Base-by-base conservation (phyloP, 1,140 invertebrate species). In the Pogonus chalceus region DNA sequence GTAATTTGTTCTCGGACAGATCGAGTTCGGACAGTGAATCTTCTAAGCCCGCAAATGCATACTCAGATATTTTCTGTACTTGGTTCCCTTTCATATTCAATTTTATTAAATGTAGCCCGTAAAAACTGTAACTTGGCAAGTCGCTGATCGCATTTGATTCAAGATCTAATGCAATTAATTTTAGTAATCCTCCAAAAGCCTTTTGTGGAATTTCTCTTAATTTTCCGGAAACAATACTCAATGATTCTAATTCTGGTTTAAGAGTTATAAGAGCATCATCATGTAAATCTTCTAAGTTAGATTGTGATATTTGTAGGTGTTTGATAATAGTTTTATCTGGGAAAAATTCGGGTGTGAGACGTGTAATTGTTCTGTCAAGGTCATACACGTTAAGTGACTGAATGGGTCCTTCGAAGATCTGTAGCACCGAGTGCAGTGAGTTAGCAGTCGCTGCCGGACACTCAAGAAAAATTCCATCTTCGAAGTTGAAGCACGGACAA, bases 401-500 rank as follows among this genome's bases (percentile, higher is more conserved):
- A 37, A 93, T 83, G 9, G 79, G 77, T 49, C 79, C 77, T 65
- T 75, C 68, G 65, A 82, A 61, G 68, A 75, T 62, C 67, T 79
- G 68, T 23, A 76, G 57, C 1, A 74, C 73, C 12, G 69, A 61
- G 35, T 68, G 71, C 49, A 77, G 59, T 14, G 74, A 75, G 20
- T 71, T 60, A 2, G 69, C 66, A n/a, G 82, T 83, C 2, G 84
- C 84, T 52, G 81, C 85, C 16, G 89, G 85, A 67, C 91, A 95
- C 71, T 95, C 90, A 58, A 94, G 75, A 72, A 90, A 91, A 49
- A 93, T 77, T 23, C 88, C 90, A 73, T 92, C 88, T 68, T 92
- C 88, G 67, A 92, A 89, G 71, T 88, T 87, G 75, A 92, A 92
- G 71, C 91, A 94, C 0, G 88, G 85, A 72, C 91, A 95, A 59